Conservation (phyloP, 2,113 vertebrate genomes). For the Campylomormyrus numenius region DNA sequence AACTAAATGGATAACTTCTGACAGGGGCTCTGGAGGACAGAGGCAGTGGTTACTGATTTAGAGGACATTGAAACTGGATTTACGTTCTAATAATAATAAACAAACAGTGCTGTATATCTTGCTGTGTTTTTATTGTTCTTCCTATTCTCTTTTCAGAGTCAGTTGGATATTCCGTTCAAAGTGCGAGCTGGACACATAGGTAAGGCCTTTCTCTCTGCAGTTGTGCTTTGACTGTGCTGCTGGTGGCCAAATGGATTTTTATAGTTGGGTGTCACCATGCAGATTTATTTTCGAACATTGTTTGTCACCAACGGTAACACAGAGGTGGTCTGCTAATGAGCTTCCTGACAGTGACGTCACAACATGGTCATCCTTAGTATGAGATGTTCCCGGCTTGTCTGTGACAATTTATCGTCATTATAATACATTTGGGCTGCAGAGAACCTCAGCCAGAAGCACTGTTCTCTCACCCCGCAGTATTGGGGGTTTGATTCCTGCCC, state of each 20-base stretch:
- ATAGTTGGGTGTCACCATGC: neutral
- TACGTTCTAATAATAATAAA: neutral
- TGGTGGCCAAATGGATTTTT: neutral
- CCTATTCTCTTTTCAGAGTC: slow-evolving; percentile 65
- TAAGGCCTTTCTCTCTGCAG: slow-evolving; percentile 52
- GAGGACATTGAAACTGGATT: neutral
- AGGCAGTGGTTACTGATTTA: neutral
- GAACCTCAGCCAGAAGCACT: too few relatives aligned
- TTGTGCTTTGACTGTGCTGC: neutral
- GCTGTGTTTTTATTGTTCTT: slow-evolving; percentile 9
- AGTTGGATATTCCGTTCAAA: slow-evolving; percentile 95
- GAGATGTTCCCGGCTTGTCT: neutral
- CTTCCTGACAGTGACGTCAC: neutral
- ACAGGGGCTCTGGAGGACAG: neutral
- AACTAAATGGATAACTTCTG: neutral
- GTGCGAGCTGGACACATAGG: slow-evolving; percentile 91
- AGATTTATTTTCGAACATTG: neutral
- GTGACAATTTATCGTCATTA: neutral
- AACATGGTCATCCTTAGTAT: neutral
- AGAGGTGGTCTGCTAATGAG: neutral
- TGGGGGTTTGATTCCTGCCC: neutral
- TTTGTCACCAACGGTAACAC: neutral
- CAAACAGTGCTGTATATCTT: neutral
- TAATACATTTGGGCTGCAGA: neutral
- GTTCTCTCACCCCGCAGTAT: too few relatives aligned